phyloP scores from a whole-genome alignment of 2,888 invertebrate genomes.

The Eutolmus rufibarbis region DNA sequence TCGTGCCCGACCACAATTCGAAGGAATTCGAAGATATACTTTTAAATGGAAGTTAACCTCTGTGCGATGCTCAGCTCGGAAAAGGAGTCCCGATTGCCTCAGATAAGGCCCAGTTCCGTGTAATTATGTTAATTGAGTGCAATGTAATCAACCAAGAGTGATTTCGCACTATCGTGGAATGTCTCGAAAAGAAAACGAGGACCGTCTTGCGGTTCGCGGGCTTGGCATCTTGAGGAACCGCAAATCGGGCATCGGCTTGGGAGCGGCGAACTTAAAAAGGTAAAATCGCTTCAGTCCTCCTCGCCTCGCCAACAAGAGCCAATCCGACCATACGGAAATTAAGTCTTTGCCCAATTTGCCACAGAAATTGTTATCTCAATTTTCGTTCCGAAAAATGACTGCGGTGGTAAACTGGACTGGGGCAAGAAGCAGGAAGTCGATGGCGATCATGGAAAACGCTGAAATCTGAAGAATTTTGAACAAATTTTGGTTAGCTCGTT shows the following conservation, averaged over 20 bases:
- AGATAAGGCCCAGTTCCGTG: constrained; percentile 19
- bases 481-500: neutral
- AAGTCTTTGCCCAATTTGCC: neutral
- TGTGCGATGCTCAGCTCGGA: neutral
- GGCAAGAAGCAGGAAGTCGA: neutral
- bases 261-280: neutral
- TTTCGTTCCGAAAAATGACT: neutral
- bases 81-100: neutral
- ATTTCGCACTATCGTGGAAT: constrained; percentile 18
- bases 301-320: neutral
- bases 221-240: neutral
- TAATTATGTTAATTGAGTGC: constrained; percentile 41
- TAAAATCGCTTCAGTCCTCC: neutral
- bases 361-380: constrained; percentile 13
- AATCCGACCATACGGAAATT: constrained; percentile 13
- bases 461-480: neutral
- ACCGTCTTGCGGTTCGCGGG: neutral
- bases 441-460: neutral
- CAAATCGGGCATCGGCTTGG: neutral
- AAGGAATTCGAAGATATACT: neutral
- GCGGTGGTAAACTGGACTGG: neutral
- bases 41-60: constrained; percentile 15
- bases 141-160: constrained; percentile 28
- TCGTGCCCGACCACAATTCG: neutral
- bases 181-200: neutral